Evolutionary conservation across 2,113 vertebrate genomes (phyloP), one percentile per base, ranked within the genome.

Genomic region (Rutilus rutilus): DNA sequence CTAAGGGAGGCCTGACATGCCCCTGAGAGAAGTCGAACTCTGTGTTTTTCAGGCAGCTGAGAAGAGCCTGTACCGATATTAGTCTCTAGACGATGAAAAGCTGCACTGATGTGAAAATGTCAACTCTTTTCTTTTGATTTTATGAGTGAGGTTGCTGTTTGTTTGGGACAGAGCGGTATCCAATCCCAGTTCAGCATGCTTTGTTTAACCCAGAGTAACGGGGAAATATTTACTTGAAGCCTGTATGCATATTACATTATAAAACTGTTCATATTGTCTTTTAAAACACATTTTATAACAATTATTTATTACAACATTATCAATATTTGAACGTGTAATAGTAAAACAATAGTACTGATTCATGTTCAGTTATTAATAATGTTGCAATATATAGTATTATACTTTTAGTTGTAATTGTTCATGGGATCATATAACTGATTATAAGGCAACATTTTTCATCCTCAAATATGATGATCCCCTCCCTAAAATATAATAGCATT

Each of bases 31-130:
- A 78, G 50, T 47, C 30, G 11, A 30, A 9, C 23, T 39, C 25
- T 52, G 19, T 82, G 80, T 67, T 69, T 67, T 81, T 81, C 42
- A 81, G 6, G 60, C 42, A 30, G 79, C 25, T 50, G 79, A 65
- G 79, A 50, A 27, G 42, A 50, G 78, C 25, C 60, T 65, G 42
- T 12, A 12, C 17, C 11, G 62, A 30, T 82, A 69, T 82, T 82
- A 69, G 10, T 36, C 80, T 36, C 64, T 69, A 69, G 59, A 47
- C 7, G 2, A 42, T 36, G 17, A 64, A 82, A 69, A 69, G 45
- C 80, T 69, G 3, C 8, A 36, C 8, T 82, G 42, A 23, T 52
- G 64, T 23, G 45, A 12, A 52, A 67, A 82, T 69, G 80, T 82
- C 80, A 82, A 54, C 25, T 21, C 17, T 27, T 52, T 65, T 47